Conservation (phyloP, 2,888 invertebrate species). For the Diarsia dahlii region DNA sequence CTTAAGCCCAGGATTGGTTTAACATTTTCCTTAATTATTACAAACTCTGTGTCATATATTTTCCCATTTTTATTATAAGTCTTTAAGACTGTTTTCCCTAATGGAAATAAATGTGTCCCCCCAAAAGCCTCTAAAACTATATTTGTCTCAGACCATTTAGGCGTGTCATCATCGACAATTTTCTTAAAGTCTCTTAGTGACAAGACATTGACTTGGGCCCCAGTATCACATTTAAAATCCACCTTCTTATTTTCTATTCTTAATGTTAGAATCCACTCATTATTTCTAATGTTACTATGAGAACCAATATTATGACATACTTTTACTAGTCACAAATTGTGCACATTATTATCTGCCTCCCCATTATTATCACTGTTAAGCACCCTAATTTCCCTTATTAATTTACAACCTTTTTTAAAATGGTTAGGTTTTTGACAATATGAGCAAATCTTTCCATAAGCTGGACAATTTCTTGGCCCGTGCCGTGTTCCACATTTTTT, state of each 20-base stretch:
- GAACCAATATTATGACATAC: no score
- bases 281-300: neutral
- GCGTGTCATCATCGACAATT: neutral
- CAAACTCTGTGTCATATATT: no score
- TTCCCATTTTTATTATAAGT: no score
- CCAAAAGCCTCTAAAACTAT: neutral
- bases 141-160: neutral
- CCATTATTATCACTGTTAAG: no score
- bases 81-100: no score
- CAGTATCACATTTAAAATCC: neutral
- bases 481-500: neutral
- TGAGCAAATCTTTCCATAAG: neutral
- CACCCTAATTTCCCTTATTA: no score
- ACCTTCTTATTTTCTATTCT: no score
- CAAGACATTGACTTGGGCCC: neutral
- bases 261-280: neutral
- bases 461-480: neutral
- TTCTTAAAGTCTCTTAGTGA: conserved; percentile 7
- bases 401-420: neutral
- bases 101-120: no score
- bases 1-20: no score
- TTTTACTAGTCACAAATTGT: no score
- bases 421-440: neutral
- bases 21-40: no score
- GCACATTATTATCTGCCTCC: no score